These are phyloP conservation scores for Zeugodacus cucurbitae DNA, from an alignment of 1,140 invertebrate genomes.

Conservation along the genomic window DNA sequence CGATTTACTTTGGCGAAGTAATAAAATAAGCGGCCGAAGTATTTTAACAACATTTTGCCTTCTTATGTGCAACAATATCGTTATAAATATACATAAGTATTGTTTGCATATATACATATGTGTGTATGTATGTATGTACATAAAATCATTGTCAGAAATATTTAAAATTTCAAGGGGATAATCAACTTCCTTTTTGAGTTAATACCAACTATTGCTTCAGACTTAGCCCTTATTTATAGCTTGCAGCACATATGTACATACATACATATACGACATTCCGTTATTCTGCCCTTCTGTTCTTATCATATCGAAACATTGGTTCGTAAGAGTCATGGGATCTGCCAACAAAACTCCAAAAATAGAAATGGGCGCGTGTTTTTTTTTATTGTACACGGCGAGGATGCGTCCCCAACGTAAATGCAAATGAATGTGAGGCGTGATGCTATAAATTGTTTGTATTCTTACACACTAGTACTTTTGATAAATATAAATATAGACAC, in stretches of 20 bases:
- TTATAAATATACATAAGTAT: background rate
- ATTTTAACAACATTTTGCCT: background rate
- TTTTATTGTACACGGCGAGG: background rate
- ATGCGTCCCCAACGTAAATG: background rate
- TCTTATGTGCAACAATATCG: background rate
- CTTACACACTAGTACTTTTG: background rate
- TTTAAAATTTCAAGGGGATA: background rate
- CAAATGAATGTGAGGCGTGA: background rate
- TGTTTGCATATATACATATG: background rate
- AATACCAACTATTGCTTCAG: background rate
- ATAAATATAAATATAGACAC: background rate
- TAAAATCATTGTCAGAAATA: background rate
- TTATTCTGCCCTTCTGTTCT: background rate
- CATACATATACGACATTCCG: background rate
- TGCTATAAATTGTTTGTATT: background rate
- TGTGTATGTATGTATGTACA: background rate
- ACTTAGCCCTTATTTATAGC: background rate
- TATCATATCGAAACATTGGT: background rate
- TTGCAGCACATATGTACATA: background rate
- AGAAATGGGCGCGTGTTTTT: conserved; percentile 27
- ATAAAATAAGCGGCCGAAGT: background rate
- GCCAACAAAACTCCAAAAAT: background rate
- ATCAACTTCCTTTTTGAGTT: background rate
- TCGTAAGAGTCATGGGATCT: background rate
- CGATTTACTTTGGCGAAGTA: background rate